Percentiles rank a stretch among this genome's conserved stretches.
Evolutionary conservation across 1,140 invertebrate genomes (phyloP).

Genomic region (Paraescarpia echinospica): DNA sequence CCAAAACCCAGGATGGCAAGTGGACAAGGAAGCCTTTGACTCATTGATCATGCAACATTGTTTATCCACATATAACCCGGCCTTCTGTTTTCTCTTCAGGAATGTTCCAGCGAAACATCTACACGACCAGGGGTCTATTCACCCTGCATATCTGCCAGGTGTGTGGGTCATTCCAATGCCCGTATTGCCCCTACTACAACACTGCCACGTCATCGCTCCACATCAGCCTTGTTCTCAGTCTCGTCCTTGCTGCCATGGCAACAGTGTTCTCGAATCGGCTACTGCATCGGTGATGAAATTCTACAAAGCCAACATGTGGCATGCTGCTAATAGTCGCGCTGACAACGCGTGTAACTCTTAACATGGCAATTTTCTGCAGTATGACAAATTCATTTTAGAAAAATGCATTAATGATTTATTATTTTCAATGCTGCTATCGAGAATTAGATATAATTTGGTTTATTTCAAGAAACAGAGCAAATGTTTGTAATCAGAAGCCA

Average conservation of each 20-base stretch:
- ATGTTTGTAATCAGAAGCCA: too few species aligned
- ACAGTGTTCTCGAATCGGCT: neutral
- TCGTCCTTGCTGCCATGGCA: neutral
- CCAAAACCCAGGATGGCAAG: too few species aligned
- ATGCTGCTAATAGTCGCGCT: too few species aligned
- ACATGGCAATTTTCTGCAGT: neutral
- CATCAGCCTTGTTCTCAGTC: neutral
- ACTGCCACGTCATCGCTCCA: conserved; percentile 18
- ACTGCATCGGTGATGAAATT: neutral
- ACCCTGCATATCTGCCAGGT: conserved; percentile 93
- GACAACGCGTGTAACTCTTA: neutral
- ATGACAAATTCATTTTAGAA: neutral
- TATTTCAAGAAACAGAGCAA: neutral
- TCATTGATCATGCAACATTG: too few species aligned
- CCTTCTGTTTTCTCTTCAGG: conserved; percentile 7
- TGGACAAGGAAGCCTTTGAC: too few species aligned
- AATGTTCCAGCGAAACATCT: conserved; percentile 66
- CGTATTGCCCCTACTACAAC: conserved; percentile 78
- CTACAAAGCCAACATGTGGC: neutral
- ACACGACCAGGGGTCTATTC: conserved; percentile 85
- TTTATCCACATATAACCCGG: neutral
- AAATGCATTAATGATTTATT: neutral
- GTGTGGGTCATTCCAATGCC: conserved; percentile 95
- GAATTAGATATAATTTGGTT: neutral
- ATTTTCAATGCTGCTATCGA: neutral